Evolutionary conservation across 1,140 invertebrate genomes (phyloP), one percentile per base, ranked within the genome.

Genomic region (Hirudo medicinalis): DNA sequence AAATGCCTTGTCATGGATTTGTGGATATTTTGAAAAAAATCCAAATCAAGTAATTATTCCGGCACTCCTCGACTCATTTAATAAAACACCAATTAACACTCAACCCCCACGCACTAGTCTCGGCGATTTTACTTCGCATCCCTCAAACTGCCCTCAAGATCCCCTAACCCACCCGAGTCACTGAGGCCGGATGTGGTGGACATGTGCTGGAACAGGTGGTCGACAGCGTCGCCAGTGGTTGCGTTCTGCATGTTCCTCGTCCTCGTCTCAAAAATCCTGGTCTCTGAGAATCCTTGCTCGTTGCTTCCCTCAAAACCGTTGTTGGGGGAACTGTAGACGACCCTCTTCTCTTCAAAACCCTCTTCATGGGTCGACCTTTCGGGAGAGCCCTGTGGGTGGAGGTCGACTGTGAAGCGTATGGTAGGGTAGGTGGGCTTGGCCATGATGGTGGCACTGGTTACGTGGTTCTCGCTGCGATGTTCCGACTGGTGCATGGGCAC

Each of bases 201-300:
- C 57, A 63, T 25, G 22, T 63, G 22, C 13, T 63, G 22, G 57
- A 63, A 63, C 9, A 63, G 57, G 57, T 63, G 57, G 17, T 63
- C 57, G 20, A 63, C 57, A 63, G 57, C 57, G 19, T 49, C 43
- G 4, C 11, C 11, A 1, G 43, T 49, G 15, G 43, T 49, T 9
- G 43, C 4, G 15, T 49, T 49, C 43, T 49, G 43, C 43, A 49
- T 5, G 13, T 49, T 49, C 15, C 43, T 49, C 43, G 43, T 49
- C 67, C 67, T 68, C 0, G 67, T 27, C 15, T 49, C 43, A 49
- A 49, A 49, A 1, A 49, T 63, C 22, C 69, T 70, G 25, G 69
- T 54, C 49, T 54, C 69, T 9, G 20, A 20, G n/a, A 53, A 22
- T 17, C 49, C 69, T 11, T 70, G 20, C 40, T 68, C 32, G 8